These are phyloP conservation scores for Gasteruption jaculator DNA, from an alignment of 2,888 invertebrate genomes.

Conservation along the genomic window DNA sequence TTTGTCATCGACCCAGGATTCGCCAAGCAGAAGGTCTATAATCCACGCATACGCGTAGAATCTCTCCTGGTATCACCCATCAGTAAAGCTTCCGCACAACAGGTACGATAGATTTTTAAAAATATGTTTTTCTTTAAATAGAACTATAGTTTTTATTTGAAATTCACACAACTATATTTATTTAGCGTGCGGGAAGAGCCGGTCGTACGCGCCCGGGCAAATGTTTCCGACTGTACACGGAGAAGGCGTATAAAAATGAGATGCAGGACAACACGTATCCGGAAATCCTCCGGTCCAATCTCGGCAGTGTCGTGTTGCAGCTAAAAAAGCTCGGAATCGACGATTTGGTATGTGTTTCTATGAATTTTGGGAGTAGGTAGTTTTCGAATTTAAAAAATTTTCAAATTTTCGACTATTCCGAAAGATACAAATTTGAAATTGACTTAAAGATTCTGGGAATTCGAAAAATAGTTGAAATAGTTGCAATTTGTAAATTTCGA, in stretches of 20 bases:
- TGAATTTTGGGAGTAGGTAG: no score
- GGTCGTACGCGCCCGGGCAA: conserved; percentile 98
- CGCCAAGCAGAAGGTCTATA: conserved; percentile 96
- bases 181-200: conserved; percentile 96
- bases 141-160: no score
- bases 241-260: conserved; percentile 91
- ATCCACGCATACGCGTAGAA: conserved; percentile 89
- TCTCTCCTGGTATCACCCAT: conserved; percentile 97
- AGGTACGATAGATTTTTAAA: no score
- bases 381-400: no score
- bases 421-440: no score
- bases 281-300: conserved; percentile 88
- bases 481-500: no score
- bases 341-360: conserved; percentile 77
- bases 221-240: conserved; percentile 94
- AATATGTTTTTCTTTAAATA: no score
- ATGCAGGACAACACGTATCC: conserved; percentile 99
- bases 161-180: no score
- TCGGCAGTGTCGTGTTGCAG: conserved; percentile 96
- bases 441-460: no score
- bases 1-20: conserved; percentile 99
- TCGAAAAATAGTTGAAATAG: no score
- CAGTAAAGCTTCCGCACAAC: conserved; percentile 98
- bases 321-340: conserved; percentile 98
- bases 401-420: no score